phyloP scores from a whole-genome alignment of 1,140 invertebrate species.

The Drosophila tani region DNA sequence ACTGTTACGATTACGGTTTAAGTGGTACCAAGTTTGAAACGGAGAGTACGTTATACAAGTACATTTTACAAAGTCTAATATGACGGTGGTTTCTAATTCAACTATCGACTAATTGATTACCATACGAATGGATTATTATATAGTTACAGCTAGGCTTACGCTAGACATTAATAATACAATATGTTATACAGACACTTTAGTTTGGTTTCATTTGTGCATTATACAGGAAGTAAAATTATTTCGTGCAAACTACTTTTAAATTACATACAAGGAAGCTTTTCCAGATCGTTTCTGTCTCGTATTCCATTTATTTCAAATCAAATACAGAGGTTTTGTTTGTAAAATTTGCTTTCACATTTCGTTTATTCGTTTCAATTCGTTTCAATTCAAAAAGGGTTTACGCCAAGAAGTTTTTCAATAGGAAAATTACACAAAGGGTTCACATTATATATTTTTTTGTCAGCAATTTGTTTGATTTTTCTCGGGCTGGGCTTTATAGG shows the following conservation, averaged over 20 bases:
- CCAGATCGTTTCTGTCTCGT: constrained; percentile 20
- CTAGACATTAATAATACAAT: constrained; percentile 42
- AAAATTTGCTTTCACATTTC: constrained; percentile 63
- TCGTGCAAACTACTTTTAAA: constrained; percentile 60
- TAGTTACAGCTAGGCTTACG: constrained; percentile 36
- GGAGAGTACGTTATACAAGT: constrained; percentile 60
- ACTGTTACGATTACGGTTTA: constrained; percentile 26
- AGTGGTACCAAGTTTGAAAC: constrained; percentile 44
- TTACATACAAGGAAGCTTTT: constrained; percentile 35
- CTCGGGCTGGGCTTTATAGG: constrained; percentile 21
- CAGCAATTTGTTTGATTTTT: constrained; percentile 61
- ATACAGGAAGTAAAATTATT: constrained; percentile 56
- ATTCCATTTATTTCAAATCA: constrained; percentile 38
- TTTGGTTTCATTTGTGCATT: constrained; percentile 48
- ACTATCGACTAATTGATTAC: constrained; percentile 71
- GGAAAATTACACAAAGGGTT: constrained; percentile 55
- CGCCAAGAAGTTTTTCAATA: constrained; percentile 44
- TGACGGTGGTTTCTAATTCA: constrained; percentile 82
- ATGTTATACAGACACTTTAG: constrained; percentile 34
- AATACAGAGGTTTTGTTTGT: constrained; percentile 51
- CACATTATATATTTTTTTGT: constrained; percentile 48
- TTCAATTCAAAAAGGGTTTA: constrained; percentile 68
- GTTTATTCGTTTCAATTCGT: constrained; percentile 75
- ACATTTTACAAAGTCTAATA: constrained; percentile 80
- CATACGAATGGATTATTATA: constrained; percentile 26